Base-by-base conservation (phyloP, 2,888 invertebrate species). In the Auanema freiburgensis region DNA sequence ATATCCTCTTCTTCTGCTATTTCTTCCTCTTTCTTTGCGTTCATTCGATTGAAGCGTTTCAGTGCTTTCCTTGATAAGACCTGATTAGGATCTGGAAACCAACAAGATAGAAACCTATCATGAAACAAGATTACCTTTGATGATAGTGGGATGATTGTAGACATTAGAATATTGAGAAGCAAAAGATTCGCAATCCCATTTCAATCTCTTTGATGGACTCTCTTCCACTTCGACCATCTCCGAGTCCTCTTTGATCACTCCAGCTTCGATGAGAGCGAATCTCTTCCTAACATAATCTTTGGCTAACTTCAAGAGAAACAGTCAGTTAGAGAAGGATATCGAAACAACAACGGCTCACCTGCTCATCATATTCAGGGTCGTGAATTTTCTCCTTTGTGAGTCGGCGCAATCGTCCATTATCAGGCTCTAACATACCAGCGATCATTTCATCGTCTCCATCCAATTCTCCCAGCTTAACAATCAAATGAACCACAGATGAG, bases 91-190 rank as follows among this genome's bases (percentile, higher is more conserved):
- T 63, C 63, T 63, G 40, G 33, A 63, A 23, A 24, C 11, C 14
- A 18, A 53, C 1, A 43, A n/a, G 11, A 43, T 12, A 43, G 11
- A n/a, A 12, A 43, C n/a, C 43, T 11, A 11, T 12, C 43, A 43
- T 12, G n/a, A 43, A 12, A n/a, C 33, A 59, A 59, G 24, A 18
- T 0, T 16, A 66, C 66, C 92, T 42, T 72, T 70, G 53, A 94
- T 93, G 23, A 92, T 79, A 84, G 91, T 92, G 0, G 96, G 96
- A 86, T 92, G 92, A 86, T 96, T 95, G 84, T 92, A 93, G 58
- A 91, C 87, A 83, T 90, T 95, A 8, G 93, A 93, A 84, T 92
- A 92, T 0, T 92, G 93, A 21, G 91, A 65, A 76, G 73, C 63
- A 65, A 82, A 79, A 2, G 80, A 79, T 55, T 82, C 80, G 64